phyloP scores from a whole-genome alignment of 2,888 invertebrate species.

The Ctena decussata region DNA sequence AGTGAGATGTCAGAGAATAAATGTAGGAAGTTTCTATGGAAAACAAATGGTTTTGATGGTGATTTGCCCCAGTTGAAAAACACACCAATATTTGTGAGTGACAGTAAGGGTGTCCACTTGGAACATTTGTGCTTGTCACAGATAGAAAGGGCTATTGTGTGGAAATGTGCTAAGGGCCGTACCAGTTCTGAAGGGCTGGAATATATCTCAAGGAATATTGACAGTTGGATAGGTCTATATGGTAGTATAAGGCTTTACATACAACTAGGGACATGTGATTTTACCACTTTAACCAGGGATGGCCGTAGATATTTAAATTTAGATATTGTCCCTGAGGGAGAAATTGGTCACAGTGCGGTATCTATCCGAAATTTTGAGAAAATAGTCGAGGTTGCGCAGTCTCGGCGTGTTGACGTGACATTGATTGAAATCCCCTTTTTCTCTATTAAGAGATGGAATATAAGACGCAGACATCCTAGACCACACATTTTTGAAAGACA shows the following conservation, averaged over 20 bases:
- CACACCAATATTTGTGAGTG: not conserved
- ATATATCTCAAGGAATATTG: not conserved
- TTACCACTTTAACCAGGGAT: not conserved
- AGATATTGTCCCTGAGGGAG: not conserved
- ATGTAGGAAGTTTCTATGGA: not conserved
- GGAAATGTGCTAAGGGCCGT: not conserved
- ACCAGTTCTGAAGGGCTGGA: not conserved
- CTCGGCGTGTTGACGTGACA: not conserved
- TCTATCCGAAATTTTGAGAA: not conserved
- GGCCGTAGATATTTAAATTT: not conserved
- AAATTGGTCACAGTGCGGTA: not conserved
- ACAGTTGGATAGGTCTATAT: not conserved
- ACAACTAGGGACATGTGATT: not conserved
- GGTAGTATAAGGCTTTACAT: not conserved
- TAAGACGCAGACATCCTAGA: not conserved
- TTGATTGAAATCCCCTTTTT: not conserved
- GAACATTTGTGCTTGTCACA: not conserved
- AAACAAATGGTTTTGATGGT: not conserved
- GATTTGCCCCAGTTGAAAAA: not conserved
- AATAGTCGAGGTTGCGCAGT: not conserved
- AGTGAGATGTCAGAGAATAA: not conserved
- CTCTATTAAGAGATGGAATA: not conserved
- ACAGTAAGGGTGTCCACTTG: not conserved
- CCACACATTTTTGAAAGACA: not conserved
- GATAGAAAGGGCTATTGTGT: not conserved